Evolutionary conservation across 2,113 vertebrate species (phyloP), one percentile per base, ranked within the genome.

Genomic region (Podarcis muralis): DNA sequence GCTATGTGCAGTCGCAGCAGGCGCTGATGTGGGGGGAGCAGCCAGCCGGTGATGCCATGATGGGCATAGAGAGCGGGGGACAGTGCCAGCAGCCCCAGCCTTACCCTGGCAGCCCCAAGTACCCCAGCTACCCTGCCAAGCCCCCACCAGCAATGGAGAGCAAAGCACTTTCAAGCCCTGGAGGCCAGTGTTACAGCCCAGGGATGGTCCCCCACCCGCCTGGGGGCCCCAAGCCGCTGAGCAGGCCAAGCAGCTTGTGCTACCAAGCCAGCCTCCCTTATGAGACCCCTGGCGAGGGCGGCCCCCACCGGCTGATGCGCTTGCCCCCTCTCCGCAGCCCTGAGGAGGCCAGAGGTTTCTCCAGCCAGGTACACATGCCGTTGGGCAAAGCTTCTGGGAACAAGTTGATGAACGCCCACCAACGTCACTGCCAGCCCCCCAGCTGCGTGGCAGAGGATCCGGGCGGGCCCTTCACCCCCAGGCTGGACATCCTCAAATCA

Each of bases 1-100:
- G 97, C 93, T 99, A 99, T 4, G 98, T 99, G 37, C 98, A 99
- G 93, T 98, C 98, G 0, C 99, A 99, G 94, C 99, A 99, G 96
- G 99, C 98, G 4, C 97, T 99, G 87, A 95, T 99, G 95, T 99
- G 99, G 98, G 98, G 98, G 8, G 97, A 98, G 86, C 74, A 97
- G 40, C 94, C 97, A 12, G 97, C 92, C 6, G 95, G 94, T 2
- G 53, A 75, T 0, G 66, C 93, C 7, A 89, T 92, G 86, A 12
- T 91, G 86, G 95, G 89, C 30, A 65, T 97, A 20, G 97, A 98
- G n/a, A 89, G 97, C 6, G 93, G 94, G 59, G 48, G 48, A 48
- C 93, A 90, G 85, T 93, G 90, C 90, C 97, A 97, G 88, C 97
- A 92, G 86, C 97, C 96, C 66, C 92, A 92, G 0, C 84, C 84